Percentiles rank a stretch among this genome's conserved stretches.
Evolutionary conservation across 1,140 invertebrate species (phyloP).

Genomic region (Tetramorium alpestre): DNA sequence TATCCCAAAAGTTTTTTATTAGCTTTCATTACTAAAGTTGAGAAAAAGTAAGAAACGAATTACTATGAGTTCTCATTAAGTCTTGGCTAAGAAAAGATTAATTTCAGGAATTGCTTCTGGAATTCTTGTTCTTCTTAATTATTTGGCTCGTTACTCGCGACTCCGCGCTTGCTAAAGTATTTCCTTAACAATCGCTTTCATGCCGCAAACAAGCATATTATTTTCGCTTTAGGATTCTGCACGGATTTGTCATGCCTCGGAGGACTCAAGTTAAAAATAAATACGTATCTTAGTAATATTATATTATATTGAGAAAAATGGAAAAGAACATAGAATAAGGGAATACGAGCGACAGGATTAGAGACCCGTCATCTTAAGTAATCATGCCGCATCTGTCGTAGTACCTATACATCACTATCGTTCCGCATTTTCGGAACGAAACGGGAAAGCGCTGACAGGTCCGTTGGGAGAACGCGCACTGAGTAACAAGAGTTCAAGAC

Average conservation of each 20-base stretch:
- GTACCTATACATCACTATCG: slow-evolving; percentile 30
- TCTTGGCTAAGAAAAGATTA: not conserved
- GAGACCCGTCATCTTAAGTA: slow-evolving; percentile 45
- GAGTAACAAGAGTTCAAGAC: slow-evolving; percentile 69
- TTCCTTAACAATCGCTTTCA: not conserved
- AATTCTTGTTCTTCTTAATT: slow-evolving; percentile 27
- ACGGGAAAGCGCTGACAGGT: slow-evolving; percentile 51
- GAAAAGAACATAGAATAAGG: not conserved
- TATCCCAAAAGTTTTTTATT: slow-evolving; percentile 9
- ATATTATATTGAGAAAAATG: not conserved
- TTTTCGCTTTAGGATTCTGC: not conserved
- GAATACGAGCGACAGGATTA: not conserved
- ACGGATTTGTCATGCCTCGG: not conserved
- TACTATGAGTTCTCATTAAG: not conserved
- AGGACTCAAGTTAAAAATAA: not conserved
- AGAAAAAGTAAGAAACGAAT: not conserved
- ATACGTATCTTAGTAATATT: not conserved
- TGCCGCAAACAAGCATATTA: not conserved
- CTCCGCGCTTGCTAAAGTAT: not conserved
- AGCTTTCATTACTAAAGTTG: slow-evolving; percentile 34
- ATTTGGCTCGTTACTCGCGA: not conserved
- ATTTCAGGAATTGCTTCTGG: not conserved
- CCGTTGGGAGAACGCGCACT: slow-evolving; percentile 35
- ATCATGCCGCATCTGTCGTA: slow-evolving; percentile 37
- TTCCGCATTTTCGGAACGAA: slow-evolving; percentile 14